Conservation (phyloP, 2,888 invertebrate genomes). For the Troglohyphantes excavatus region DNA sequence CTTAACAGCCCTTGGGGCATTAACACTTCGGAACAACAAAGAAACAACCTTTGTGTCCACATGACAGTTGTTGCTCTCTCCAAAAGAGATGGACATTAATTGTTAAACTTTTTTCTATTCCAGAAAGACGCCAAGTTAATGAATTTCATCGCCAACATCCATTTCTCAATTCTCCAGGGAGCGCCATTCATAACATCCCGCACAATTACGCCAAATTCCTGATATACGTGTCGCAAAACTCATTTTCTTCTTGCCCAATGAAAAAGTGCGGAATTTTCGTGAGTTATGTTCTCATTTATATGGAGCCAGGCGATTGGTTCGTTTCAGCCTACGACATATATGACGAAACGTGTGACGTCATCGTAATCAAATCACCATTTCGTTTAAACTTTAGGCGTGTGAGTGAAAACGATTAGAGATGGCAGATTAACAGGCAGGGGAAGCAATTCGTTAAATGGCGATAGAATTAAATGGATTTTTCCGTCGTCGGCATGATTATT, state of each 20-base stretch:
- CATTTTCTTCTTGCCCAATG: conserved; percentile 19
- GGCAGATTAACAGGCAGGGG: conserved; percentile 20
- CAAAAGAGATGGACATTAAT: conserved; percentile 22
- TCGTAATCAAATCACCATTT: conserved; percentile 44
- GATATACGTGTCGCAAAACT: conserved; percentile 11
- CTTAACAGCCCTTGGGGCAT: no score
- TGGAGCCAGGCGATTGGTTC: conserved; percentile 2
- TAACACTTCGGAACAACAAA: no score
- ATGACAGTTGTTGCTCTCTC: neutral
- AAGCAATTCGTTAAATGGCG: conserved; percentile 53
- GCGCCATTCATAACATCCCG: conserved; percentile 4
- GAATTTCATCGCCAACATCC: conserved; percentile 17
- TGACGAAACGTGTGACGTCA: conserved; percentile 38
- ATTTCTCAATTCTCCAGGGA: conserved; percentile 15
- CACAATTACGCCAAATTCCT: neutral
- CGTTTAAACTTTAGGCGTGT: conserved; percentile 18
- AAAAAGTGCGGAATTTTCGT: neutral
- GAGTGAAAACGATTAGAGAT: conserved; percentile 53
- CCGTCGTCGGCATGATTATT: conserved; percentile 28
- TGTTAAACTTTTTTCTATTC: neutral
- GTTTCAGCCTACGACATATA: neutral
- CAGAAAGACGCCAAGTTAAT: conserved; percentile 13
- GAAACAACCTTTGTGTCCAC: neutral
- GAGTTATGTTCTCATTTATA: neutral
- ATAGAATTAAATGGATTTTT: conserved; percentile 49